A percentile compares a stretch with the other conserved stretches of the same genome.
These are phyloP conservation scores for Oscheius sp. DNA, from an alignment of 2,888 invertebrate species.

Conservation along the genomic window DNA sequence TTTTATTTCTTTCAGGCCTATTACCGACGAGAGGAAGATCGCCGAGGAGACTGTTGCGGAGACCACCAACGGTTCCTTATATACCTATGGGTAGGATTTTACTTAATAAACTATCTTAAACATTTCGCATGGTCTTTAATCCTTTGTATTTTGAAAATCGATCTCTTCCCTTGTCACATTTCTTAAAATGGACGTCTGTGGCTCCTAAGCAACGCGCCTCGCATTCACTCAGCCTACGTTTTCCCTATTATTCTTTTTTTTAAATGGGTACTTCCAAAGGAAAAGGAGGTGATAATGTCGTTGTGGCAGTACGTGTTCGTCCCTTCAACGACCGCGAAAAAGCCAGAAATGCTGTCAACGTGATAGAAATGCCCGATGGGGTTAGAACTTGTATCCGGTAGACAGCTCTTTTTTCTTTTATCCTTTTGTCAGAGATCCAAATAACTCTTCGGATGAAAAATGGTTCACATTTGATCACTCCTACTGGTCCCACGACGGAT, in stretches of 20 bases:
- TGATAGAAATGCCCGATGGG: constrained; percentile 73
- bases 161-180: too few relatives aligned
- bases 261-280: not conserved
- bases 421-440: constrained; percentile 71
- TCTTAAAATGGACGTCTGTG: too few relatives aligned
- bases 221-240: too few relatives aligned
- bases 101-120: too few relatives aligned
- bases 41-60: too few relatives aligned
- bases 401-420: not conserved
- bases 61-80: too few relatives aligned
- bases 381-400: constrained; percentile 71
- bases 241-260: not conserved
- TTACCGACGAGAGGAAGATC: too few relatives aligned
- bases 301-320: constrained; percentile 75
- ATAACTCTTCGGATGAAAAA: constrained; percentile 71
- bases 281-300: constrained; percentile 72
- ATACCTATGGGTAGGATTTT: too few relatives aligned
- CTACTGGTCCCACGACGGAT: constrained; percentile 76
- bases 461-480: constrained; percentile 75
- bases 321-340: constrained; percentile 75
- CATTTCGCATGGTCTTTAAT: too few relatives aligned
- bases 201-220: too few relatives aligned
- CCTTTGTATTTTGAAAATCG: too few relatives aligned
- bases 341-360: constrained; percentile 72
- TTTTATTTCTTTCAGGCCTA: too few relatives aligned